Percentiles rank a stretch among this genome's conserved stretches.
Evolutionary conservation across 2,888 invertebrate species (phyloP).

Genomic region (Acanthacorydalis orientalis): DNA sequence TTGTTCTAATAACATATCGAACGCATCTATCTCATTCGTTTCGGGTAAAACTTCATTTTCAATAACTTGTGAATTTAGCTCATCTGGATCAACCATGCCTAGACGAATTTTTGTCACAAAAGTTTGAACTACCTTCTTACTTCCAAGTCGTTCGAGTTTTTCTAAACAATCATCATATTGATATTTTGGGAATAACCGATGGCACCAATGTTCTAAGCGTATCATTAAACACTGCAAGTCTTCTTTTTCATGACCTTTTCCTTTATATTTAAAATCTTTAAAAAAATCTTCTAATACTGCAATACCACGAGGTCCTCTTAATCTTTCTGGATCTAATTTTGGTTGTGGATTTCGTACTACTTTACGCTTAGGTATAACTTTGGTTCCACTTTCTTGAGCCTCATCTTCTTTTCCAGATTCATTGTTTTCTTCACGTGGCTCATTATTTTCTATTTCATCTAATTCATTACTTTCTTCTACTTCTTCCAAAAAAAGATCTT

Average conservation of each 20-base stretch:
- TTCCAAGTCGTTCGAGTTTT: slow-evolving; percentile 66
- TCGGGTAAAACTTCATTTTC: not conserved
- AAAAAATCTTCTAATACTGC: slow-evolving; percentile 64
- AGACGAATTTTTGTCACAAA: slow-evolving; percentile 47
- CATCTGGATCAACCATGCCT: slow-evolving; percentile 31
- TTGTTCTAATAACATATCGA: too few relatives aligned
- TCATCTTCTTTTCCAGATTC: slow-evolving; percentile 34
- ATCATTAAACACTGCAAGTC: slow-evolving; percentile 69
- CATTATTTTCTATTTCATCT: slow-evolving; percentile 9
- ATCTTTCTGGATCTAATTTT: slow-evolving; percentile 46
- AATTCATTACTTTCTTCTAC: slow-evolving; percentile 6
- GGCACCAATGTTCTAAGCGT: slow-evolving; percentile 83
- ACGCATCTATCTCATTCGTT: too few relatives aligned
- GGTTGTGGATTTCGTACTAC: slow-evolving; percentile 46
- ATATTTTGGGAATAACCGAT: slow-evolving; percentile 77
- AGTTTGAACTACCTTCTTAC: slow-evolving; percentile 61
- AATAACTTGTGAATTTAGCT: not conserved
- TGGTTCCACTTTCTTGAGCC: slow-evolving; percentile 25
- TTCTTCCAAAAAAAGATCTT: slow-evolving; percentile 12
- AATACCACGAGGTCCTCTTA: slow-evolving; percentile 67
- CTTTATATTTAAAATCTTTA: slow-evolving; percentile 64
- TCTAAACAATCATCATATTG: slow-evolving; percentile 72
- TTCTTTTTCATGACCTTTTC: slow-evolving; percentile 65
- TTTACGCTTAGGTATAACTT: slow-evolving; percentile 35
- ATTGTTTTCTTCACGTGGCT: slow-evolving; percentile 10